Conservation (phyloP, 64 coral and sea anemone genomes). For the Pocillopora verrucosa region DNA sequence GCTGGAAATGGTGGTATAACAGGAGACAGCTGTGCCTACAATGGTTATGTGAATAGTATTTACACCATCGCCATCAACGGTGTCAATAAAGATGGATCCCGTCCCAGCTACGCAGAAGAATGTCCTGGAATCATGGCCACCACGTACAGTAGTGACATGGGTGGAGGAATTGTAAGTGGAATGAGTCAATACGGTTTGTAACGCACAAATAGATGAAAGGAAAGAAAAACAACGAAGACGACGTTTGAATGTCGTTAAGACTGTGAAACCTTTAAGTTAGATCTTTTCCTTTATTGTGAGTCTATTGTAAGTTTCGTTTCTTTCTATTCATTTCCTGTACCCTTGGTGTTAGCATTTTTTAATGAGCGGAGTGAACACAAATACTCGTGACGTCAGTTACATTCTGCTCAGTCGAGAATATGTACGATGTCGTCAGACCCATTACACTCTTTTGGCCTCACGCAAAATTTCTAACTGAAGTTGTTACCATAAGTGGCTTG, state of each 20-base stretch:
- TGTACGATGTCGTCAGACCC: no score
- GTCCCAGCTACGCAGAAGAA: slow-evolving; percentile 11
- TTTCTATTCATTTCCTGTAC: no score
- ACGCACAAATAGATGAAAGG: neutral
- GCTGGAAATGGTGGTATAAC: slow-evolving; percentile 39
- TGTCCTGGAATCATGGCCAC: slow-evolving; percentile 32
- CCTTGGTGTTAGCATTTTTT: no score
- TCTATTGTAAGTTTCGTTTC: no score
- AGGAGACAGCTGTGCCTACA: slow-evolving; percentile 38
- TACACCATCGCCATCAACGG: slow-evolving; percentile 42
- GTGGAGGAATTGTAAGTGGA: slow-evolving; percentile 24
- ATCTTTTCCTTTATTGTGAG: no score
- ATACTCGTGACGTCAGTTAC: no score
- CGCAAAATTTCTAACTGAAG: no score
- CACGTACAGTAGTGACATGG: slow-evolving; percentile 9
- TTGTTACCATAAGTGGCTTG: no score
- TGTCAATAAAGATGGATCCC: slow-evolving; percentile 17
- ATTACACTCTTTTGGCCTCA: no score
- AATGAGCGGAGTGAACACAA: no score
- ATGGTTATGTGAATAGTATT: slow-evolving; percentile 47
- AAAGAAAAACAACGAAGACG: neutral
- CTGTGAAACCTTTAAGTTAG: no score
- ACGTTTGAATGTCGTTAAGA: neutral
- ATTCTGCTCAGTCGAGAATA: no score
- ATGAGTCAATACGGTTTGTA: neutral